Base-by-base conservation (phyloP, 2,113 vertebrate genomes). In the Alectura lathami region DNA sequence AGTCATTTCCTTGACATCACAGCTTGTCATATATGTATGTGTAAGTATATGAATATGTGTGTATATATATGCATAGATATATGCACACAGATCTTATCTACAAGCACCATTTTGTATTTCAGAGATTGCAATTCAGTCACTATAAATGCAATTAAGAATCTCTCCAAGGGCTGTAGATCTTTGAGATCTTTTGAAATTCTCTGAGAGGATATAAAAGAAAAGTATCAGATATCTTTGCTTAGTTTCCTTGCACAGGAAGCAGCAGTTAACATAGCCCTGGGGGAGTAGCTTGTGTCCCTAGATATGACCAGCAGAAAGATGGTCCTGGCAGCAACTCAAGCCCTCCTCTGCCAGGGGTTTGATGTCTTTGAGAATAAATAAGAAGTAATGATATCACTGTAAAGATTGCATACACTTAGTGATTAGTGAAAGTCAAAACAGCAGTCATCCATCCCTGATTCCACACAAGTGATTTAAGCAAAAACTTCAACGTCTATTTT, bases 301-400 rank as follows among this genome's bases (percentile, higher is more conserved):
- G 70, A 57, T 59, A 36, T 12, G 32, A 42, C 43, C 74, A 57
- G 57, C 1, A 0, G 68, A 76, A 91, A 76, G 82, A 64, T 2
- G 0, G 36, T 29, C 22, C 45, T 66, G 63, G 67, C 51, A 76
- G 69, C 53, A 83, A 42, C 36, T 72, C 51, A 68, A 8, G 73
- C 30, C 11, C 20, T 78, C 62, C 67, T 79, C 75, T 88, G 51
- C 23, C 56, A 86, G 60, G 76, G 66, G 48, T 0, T 6, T 62
- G 32, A 40, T 66, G 36, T 53, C 48, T 88, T 57, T 36, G 21
- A 59, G 67, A 85, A 94, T 66, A 91, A 89, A 70, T 50, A 73
- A 42, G 59, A 89, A 67, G 67, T 29, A 72, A 84, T 5, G 5
- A 59, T 64, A 86, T 45, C 64, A 68, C 51, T 84, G 45, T 40